Conservation (phyloP, 1,140 invertebrate genomes). For the Pseudomyrmex cubaensis region DNA sequence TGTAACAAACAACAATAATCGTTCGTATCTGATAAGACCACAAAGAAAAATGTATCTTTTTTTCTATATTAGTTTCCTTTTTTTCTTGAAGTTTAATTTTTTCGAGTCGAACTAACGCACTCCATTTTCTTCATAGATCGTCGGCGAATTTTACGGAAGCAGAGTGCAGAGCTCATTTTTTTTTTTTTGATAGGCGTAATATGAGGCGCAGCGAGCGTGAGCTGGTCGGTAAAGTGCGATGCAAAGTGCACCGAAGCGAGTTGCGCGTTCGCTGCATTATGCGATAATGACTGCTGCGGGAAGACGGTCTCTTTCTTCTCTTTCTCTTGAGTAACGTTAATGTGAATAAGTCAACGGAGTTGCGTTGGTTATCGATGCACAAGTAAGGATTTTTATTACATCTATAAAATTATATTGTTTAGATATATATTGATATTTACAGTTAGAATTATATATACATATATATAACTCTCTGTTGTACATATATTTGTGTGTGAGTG, state of each 20-base stretch:
- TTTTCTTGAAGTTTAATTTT: neutral
- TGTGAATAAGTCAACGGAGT: too few species aligned
- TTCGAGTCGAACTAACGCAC: neutral
- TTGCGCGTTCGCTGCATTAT: slow-evolving; percentile 64
- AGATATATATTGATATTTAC: too few species aligned
- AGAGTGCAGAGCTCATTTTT: slow-evolving; percentile 22
- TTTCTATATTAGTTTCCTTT: neutral
- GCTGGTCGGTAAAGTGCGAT: slow-evolving; percentile 60
- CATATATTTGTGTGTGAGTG: too few species aligned
- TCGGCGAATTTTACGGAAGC: slow-evolving; percentile 30
- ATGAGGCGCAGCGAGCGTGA: slow-evolving; percentile 56
- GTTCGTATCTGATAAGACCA: too few species aligned
- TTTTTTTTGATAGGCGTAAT: slow-evolving; percentile 57
- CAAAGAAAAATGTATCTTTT: neutral
- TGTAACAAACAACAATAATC: too few species aligned
- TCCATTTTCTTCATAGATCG: slow-evolving; percentile 25
- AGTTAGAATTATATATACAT: too few species aligned
- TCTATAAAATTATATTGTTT: too few species aligned
- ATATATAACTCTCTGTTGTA: too few species aligned
- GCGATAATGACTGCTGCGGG: slow-evolving; percentile 66
- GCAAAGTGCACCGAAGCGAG: slow-evolving; percentile 70
- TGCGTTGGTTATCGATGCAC: too few species aligned
- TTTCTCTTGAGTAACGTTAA: too few species aligned
- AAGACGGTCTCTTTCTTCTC: slow-evolving; percentile 42
- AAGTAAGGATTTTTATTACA: too few species aligned